phyloP scores from a whole-genome alignment of 1,140 invertebrate species.

The Platorchestia sp. region DNA sequence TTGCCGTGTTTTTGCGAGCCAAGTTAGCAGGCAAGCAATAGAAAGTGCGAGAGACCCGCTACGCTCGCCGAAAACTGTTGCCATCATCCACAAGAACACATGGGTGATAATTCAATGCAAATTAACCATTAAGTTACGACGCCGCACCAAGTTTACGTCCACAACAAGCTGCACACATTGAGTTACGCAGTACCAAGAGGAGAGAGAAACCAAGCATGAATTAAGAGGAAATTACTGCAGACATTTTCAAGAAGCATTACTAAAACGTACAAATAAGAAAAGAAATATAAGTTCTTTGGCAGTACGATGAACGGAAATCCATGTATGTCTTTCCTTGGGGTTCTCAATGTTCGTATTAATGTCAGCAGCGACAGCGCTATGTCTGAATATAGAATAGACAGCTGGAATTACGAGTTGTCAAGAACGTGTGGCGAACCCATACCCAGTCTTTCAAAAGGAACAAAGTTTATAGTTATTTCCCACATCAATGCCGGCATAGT shows the following conservation, averaged over 20 bases:
- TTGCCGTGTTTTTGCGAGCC: neutral
- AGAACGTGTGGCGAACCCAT: neutral
- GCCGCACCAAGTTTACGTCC: neutral
- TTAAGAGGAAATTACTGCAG: neutral
- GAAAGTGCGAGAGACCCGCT: conserved; percentile 13
- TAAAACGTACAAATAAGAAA: no score
- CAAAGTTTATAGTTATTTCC: neutral
- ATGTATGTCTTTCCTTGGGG: no score
- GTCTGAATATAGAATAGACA: neutral
- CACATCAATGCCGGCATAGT: neutral
- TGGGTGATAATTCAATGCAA: neutral
- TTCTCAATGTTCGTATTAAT: no score
- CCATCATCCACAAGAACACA: conserved; percentile 11
- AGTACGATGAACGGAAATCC: no score
- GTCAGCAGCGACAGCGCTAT: no score
- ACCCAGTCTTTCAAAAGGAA: neutral
- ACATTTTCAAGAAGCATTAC: neutral
- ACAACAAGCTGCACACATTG: neutral
- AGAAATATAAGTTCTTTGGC: no score
- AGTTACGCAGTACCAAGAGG: neutral
- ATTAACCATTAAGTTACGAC: neutral
- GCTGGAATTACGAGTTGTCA: neutral
- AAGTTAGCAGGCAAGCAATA: neutral
- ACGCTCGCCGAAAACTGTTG: neutral
- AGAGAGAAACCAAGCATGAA: neutral